A percentile compares a stretch with the other conserved stretches of the same genome.
phyloP scores from a whole-genome alignment of 2,113 vertebrate species.

The Rhegmatorhina hoffmannsi region DNA sequence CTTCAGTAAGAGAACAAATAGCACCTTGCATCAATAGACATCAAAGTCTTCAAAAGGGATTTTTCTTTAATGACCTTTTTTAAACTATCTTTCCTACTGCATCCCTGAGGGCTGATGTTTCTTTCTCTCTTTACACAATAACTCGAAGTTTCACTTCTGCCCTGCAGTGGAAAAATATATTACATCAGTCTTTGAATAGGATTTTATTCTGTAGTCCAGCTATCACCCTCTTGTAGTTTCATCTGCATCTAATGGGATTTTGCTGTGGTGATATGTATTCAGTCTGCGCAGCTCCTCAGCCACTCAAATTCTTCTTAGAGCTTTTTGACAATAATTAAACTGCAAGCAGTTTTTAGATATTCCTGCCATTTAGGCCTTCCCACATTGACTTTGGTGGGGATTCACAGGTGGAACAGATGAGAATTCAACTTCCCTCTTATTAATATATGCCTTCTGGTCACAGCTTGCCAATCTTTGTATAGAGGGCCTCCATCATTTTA shows the following conservation, averaged over 20 bases:
- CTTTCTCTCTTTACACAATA: constrained; percentile 30
- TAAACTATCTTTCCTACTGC: background rate
- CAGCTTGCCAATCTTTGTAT: background rate
- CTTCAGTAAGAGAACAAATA: constrained; percentile 44
- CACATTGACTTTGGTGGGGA: background rate
- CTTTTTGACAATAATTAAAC: constrained; percentile 7
- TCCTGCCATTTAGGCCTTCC: background rate
- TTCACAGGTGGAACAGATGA: background rate
- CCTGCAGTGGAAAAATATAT: constrained; percentile 18
- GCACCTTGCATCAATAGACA: constrained; percentile 41
- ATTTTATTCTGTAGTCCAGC: background rate
- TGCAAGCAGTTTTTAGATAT: background rate
- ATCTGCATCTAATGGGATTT: constrained; percentile 14
- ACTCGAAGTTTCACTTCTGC: background rate
- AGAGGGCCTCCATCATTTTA: background rate
- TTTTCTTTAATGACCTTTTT: constrained; percentile 39
- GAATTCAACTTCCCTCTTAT: background rate
- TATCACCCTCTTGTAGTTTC: background rate
- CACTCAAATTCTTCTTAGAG: background rate
- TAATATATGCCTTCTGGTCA: constrained; percentile 28
- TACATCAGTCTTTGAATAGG: background rate
- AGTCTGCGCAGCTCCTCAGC: background rate
- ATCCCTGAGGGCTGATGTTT: background rate
- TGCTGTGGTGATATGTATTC: background rate
- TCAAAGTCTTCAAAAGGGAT: constrained; percentile 14